These are phyloP conservation scores for Lasioglossum malachurum DNA, from an alignment of 2,888 invertebrate genomes.

Conservation along the genomic window DNA sequence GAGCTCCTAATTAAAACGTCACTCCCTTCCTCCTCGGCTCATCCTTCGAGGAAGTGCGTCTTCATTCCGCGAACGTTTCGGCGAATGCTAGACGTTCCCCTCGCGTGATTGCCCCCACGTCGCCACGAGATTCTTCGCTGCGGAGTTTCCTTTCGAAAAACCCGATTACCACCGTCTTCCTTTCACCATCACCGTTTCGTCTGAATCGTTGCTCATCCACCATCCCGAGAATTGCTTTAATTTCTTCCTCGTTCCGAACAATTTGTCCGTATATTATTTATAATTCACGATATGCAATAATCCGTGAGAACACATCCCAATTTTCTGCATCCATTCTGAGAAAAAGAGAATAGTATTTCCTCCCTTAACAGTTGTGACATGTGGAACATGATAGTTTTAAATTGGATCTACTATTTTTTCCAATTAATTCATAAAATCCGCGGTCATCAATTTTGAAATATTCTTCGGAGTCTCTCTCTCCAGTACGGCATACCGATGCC, in stretches of 20 bases:
- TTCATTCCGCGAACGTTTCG: constrained; percentile 48
- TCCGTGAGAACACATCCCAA: no score
- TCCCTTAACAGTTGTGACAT: neutral
- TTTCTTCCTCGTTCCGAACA: neutral
- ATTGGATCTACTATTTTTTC: no score
- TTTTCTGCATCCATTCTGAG: neutral
- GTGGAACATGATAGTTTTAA: no score
- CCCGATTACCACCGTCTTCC: neutral
- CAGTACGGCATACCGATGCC: neutral
- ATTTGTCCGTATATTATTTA: neutral
- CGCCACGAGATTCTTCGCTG: constrained; percentile 12
- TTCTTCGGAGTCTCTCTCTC: neutral
- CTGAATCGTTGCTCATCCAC: neutral
- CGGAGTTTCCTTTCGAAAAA: neutral
- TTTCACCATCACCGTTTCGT: neutral
- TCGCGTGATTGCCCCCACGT: constrained; percentile 43
- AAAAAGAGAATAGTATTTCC: neutral
- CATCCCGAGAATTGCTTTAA: neutral
- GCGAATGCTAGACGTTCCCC: constrained; percentile 52
- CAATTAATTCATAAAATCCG: neutral
- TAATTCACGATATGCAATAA: no score
- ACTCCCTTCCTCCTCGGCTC: constrained; percentile 54
- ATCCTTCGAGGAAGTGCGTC: constrained; percentile 51
- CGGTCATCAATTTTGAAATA: neutral
- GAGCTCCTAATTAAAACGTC: constrained; percentile 77